Percentiles rank a stretch among this genome's conserved stretches.
phyloP scores from a whole-genome alignment of 1,140 invertebrate genomes.

The Phthorimaea operculella region DNA sequence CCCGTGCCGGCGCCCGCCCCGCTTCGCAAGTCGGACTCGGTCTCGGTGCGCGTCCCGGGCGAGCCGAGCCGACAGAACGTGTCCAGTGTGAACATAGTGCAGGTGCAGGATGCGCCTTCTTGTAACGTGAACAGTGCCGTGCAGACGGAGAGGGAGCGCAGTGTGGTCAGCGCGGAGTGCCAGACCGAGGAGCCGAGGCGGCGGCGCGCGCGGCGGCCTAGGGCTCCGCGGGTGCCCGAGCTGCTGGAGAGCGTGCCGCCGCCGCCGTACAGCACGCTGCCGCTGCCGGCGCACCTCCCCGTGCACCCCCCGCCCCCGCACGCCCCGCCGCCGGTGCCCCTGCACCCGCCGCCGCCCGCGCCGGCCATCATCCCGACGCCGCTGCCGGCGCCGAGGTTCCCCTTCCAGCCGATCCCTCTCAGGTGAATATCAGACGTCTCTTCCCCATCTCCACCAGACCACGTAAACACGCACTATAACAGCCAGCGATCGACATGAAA shows the following conservation, averaged over 20 bases:
- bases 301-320: slow-evolving; percentile 49
- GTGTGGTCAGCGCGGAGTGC: slow-evolving; percentile 55
- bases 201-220: slow-evolving; percentile 39
- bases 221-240: slow-evolving; percentile 38
- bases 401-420: slow-evolving; percentile 65
- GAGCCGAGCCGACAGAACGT: slow-evolving; percentile 47
- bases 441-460: background rate
- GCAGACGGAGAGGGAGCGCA: slow-evolving; percentile 52
- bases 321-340: background rate
- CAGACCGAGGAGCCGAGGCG: slow-evolving; percentile 59
- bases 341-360: slow-evolving; percentile 21
- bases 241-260: slow-evolving; percentile 46
- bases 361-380: slow-evolving; percentile 41
- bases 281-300: slow-evolving; percentile 30
- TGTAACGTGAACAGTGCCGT: slow-evolving; percentile 56
- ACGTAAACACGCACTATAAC: slow-evolving; percentile 5
- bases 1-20: slow-evolving; percentile 61
- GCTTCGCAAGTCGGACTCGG: slow-evolving; percentile 53
- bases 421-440: slow-evolving; percentile 32
- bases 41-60: slow-evolving; percentile 55
- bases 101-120: slow-evolving; percentile 44
- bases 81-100: slow-evolving; percentile 63
- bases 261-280: slow-evolving; percentile 64
- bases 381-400: slow-evolving; percentile 55
- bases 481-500: slow-evolving; percentile 33